Conservation (phyloP, 2,888 invertebrate species). For the Drosophila rellima region DNA sequence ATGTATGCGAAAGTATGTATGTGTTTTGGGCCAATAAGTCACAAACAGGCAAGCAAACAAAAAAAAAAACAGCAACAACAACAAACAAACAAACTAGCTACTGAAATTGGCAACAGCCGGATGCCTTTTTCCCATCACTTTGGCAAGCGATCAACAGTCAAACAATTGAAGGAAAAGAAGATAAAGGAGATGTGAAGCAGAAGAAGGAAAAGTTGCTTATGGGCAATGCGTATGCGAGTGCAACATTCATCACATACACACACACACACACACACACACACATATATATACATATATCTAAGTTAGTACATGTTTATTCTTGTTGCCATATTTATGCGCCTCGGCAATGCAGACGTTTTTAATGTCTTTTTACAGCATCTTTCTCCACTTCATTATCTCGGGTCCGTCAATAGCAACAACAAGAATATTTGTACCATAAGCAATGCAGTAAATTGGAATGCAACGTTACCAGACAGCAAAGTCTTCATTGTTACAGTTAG, state of each 20-base stretch:
- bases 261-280: neutral
- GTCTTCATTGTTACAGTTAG: conserved; percentile 32
- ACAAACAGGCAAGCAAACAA: conserved; percentile 48
- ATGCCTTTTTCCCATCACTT: conserved; percentile 67
- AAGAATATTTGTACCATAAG: conserved; percentile 20
- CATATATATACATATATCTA: neutral
- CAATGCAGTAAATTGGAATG: conserved; percentile 34
- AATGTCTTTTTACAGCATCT: conserved; percentile 64
- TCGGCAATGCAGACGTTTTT: conserved; percentile 73
- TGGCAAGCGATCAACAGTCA: conserved; percentile 67
- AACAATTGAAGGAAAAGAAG: conserved; percentile 15
- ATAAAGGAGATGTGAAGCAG: conserved; percentile 16
- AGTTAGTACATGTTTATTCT: conserved; percentile 26
- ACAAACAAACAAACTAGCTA: conserved; percentile 53
- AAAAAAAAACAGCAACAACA: conserved; percentile 17
- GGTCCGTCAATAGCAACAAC: conserved; percentile 44
- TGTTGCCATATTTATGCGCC: conserved; percentile 71
- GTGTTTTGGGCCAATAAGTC: conserved; percentile 76
- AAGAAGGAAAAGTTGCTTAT: conserved; percentile 35
- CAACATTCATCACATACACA: conserved; percentile 51
- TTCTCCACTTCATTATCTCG: conserved; percentile 55
- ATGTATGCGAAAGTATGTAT: conserved; percentile 42
- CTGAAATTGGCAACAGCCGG: conserved; percentile 76
- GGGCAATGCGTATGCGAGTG: conserved; percentile 54
- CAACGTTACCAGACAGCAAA: conserved; percentile 42